These are phyloP conservation scores for Eurytoma adleriae DNA, from an alignment of 2,888 invertebrate genomes.

Conservation along the genomic window DNA sequence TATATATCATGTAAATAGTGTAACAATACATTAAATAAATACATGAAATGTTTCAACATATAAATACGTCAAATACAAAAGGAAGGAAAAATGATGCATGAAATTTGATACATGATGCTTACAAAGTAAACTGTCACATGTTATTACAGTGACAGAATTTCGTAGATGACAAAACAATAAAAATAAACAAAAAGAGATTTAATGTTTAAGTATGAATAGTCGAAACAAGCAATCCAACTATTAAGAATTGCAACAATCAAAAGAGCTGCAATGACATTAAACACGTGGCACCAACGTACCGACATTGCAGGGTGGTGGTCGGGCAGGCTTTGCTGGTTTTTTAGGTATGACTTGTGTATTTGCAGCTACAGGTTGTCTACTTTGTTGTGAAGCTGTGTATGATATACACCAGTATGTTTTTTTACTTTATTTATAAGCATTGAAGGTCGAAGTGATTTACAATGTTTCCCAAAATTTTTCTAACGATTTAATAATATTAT, in stretches of 20 bases:
- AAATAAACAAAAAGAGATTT: neutral
- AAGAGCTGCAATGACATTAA: constrained; percentile 58
- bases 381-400: constrained; percentile 73
- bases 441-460: neutral
- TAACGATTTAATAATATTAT: neutral
- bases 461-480: neutral
- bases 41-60: constrained; percentile 13
- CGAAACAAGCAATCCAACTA: constrained; percentile 32
- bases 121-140: constrained; percentile 7
- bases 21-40: neutral
- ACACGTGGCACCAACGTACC: constrained; percentile 70
- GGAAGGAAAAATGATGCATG: constrained; percentile 12
- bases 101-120: constrained; percentile 24
- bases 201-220: constrained; percentile 11
- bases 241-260: constrained; percentile 21
- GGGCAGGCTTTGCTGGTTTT: constrained; percentile 73
- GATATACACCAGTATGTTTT: constrained; percentile 42
- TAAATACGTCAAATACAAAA: constrained; percentile 19
- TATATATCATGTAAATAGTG: too few species aligned
- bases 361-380: constrained; percentile 72
- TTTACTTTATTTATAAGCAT: constrained; percentile 31
- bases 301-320: constrained; percentile 74
- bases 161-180: neutral
- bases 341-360: constrained; percentile 71
- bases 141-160: constrained; percentile 6